Base-by-base conservation (phyloP, 2,888 invertebrate genomes). In the Hirtodrosophila alboralis region DNA sequence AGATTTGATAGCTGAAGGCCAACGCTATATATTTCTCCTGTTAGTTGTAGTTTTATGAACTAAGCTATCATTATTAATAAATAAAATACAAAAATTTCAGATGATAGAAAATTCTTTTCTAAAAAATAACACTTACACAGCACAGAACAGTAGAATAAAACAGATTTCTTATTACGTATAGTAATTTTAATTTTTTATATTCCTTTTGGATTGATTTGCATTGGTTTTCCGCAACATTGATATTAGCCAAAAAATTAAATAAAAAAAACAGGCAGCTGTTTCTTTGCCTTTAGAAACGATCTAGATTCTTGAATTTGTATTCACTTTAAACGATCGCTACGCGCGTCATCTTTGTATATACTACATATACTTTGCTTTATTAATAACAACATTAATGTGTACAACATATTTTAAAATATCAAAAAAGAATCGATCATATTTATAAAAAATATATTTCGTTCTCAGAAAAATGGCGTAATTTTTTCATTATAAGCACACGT, bases 221-320 rank as follows among this genome's bases (percentile, higher is more conserved):
- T 30, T 48, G 21, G 9, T 77, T 72, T 69, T 60, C 60, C 57
- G 45, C 34, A 13, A 40, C 48, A 34, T n/a, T n/a, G n/a, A n/a
- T n/a, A n/a, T n/a, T n/a, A n/a, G n/a, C n/a, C n/a, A n/a, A n/a
- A n/a, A n/a, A n/a, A n/a, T n/a, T n/a, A n/a, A n/a, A 12, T 16
- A 45, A 48, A 40, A 44, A 12, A 48, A 53, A 45, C 41, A 41
- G 74, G 74, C 75, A 65, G 75, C 70, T 63, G 69, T 31, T n/a
- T 4, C 3, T 16, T 37, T 37, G 21, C 5, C 18, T 21, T 41
- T 47, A 13, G 27, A n/a, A 26, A n/a, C 30, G 16, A 13, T 45
- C 31, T 12, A 49, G 31, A 38, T 49, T 28, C 31, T 12, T 44
- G 31, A 38, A 44, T 28, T 49, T 33, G 28, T 62, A 63, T 54